These are phyloP conservation scores for Lagocephalus sceleratus DNA, from an alignment of 2,797 vertebrate genomes.

Conservation along the genomic window DNA sequence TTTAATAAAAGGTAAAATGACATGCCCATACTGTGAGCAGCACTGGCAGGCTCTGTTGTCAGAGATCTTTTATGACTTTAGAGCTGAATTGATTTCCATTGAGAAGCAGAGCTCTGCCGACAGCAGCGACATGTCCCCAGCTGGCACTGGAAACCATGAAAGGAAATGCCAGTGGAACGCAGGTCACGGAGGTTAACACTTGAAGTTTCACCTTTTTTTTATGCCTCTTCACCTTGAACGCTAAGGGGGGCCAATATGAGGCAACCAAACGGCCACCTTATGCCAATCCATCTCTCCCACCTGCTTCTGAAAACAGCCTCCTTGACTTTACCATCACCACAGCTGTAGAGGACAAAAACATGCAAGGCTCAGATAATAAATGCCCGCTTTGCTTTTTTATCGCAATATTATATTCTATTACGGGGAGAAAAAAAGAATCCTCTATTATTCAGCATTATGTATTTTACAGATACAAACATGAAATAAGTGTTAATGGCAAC, in stretches of 20 bases:
- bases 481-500: slow-evolving; percentile 33
- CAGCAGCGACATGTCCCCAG: slow-evolving; percentile 54
- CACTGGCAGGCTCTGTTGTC: too few species aligned
- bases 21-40: too few species aligned
- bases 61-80: slow-evolving; percentile 46
- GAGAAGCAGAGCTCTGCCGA: slow-evolving; percentile 60
- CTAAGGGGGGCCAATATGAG: slow-evolving; percentile 61
- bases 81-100: slow-evolving; percentile 73
- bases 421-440: slow-evolving; percentile 32
- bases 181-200: slow-evolving; percentile 53
- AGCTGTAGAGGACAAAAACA: slow-evolving; percentile 15
- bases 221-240: slow-evolving; percentile 71
- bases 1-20: too few species aligned
- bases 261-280: slow-evolving; percentile 64
- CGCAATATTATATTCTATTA: slow-evolving; percentile 26
- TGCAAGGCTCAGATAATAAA: slow-evolving; percentile 21
- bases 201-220: slow-evolving; percentile 71
- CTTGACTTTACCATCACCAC: slow-evolving; percentile 36
- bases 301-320: slow-evolving; percentile 31
- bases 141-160: slow-evolving; percentile 53
- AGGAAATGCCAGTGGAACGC: slow-evolving; percentile 56
- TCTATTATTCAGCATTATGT: slow-evolving; percentile 23
- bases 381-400: slow-evolving; percentile 13
- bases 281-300: slow-evolving; percentile 64
- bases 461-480: slow-evolving; percentile 40